These are phyloP conservation scores for Gyrodactylus bullatarudis DNA, from an alignment of 1,140 invertebrate species.

Conservation along the genomic window DNA sequence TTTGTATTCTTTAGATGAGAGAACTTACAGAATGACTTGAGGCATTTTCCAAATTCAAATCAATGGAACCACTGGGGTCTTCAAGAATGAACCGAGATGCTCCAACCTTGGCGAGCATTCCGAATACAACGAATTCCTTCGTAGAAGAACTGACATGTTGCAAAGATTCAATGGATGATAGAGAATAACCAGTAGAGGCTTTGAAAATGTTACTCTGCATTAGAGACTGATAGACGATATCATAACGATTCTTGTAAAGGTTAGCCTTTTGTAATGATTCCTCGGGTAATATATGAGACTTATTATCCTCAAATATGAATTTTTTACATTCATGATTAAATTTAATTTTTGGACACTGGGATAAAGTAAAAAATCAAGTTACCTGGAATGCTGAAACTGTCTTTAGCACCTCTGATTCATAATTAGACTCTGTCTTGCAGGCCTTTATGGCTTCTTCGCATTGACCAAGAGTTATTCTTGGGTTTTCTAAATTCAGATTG, in stretches of 20 bases:
- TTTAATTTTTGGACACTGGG: neutral
- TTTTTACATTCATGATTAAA: neutral
- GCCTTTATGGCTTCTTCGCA: neutral
- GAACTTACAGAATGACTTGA: neutral
- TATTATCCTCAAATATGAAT: neutral
- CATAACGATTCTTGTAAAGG: neutral
- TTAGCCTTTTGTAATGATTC: neutral
- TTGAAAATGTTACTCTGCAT: neutral
- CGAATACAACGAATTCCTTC: neutral
- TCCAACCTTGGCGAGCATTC: neutral
- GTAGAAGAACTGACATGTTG: neutral
- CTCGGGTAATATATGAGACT: neutral
- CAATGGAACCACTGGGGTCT: neutral
- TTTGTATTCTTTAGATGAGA: neutral
- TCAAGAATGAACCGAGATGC: neutral
- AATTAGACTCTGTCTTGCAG: neutral
- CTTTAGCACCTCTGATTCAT: neutral
- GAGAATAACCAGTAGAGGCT: neutral
- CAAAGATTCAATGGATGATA: neutral
- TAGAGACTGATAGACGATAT: neutral
- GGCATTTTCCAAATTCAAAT: neutral
- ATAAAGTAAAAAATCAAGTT: neutral
- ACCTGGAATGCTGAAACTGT: neutral
- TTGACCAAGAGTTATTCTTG: neutral
- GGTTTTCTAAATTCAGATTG: neutral